Evolutionary conservation across 2,888 invertebrate species (phyloP), one percentile per base, ranked within the genome.

Genomic region (Oxytorus armatus): DNA sequence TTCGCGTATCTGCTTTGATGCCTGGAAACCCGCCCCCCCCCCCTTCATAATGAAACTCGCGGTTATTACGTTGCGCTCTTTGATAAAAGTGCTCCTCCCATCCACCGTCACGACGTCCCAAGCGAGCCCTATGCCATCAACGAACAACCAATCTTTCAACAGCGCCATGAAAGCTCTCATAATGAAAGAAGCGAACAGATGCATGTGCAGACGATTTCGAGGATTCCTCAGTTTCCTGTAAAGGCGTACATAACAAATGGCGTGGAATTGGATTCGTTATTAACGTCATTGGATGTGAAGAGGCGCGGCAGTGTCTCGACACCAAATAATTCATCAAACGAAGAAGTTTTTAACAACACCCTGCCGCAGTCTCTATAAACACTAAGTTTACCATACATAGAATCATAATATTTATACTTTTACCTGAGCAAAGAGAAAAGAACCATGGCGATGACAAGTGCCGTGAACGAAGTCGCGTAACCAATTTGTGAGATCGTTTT

Each of bases 171-270:
- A 92, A 0, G 94, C 94, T 83, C 95, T 92, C 87, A 95, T 91
- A 65, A 95, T 94, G 89, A 95, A 95, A 0, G 95, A 95, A 0
- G 93, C 89, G 89, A 95, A 95, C 69, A 95, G 92, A 87, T 95
- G 94, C 90, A 95, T 93, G 88, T 95, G 95, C 1, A 95, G 92
- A 59, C 93, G 93, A 90, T 95, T 95, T 79, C 95, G 91, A 0
- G 95, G 94, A 88, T 95, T 95, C 83, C 94, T 93, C 25, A 95
- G 90, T 85, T 94, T 93, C 87, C 95, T 95, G 11, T 57, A 70
- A 42, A 61, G n/a, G n/a, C n/a, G n/a, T n/a, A n/a, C n/a, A n/a
- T n/a, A n/a, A n/a, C n/a, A n/a, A n/a, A n/a, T n/a, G n/a, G n/a
- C n/a, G n/a, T n/a, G n/a, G n/a, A n/a, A n/a, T n/a, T n/a, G n/a